Evolutionary conservation across 2,797 vertebrate species (phyloP).

Genomic region (Ctenopoma kingsleyae): DNA sequence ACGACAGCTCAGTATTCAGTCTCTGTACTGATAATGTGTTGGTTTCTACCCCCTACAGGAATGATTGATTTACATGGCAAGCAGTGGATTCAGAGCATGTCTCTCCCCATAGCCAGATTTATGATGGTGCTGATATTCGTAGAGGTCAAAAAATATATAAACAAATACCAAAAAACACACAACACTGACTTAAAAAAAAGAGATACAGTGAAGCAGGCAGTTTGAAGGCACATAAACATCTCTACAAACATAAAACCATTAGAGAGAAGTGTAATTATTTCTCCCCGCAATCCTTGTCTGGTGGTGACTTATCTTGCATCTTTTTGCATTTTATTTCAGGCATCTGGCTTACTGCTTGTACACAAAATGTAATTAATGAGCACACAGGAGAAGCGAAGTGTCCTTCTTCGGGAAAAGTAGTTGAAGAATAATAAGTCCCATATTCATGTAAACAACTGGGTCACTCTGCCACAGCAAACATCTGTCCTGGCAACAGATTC

Average conservation of each 20-base stretch:
- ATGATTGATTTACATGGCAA: conserved; percentile 76
- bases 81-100: conserved; percentile 62
- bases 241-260: conserved; percentile 24
- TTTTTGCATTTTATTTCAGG: conserved; percentile 11
- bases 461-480: conserved; percentile 24
- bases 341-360: conserved; percentile 12
- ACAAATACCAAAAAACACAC: not conserved
- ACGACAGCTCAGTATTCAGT: conserved; percentile 41
- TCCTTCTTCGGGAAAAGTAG: conserved; percentile 25
- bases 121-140: conserved; percentile 43
- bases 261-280: conserved; percentile 15
- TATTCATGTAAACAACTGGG: conserved; percentile 11
- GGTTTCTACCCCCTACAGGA: conserved; percentile 37
- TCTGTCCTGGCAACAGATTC: conserved; percentile 1
- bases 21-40: conserved; percentile 26
- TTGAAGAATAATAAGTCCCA: conserved; percentile 22
- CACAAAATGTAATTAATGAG: conserved; percentile 29
- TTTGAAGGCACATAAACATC: conserved; percentile 14
- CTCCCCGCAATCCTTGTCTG: not conserved
- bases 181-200: conserved; percentile 27
- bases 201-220: conserved; percentile 2
- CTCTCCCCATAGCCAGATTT: conserved; percentile 56
- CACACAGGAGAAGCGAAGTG: conserved; percentile 4
- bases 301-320: not conserved
- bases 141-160: conserved; percentile 56